Percentiles rank a stretch among this genome's conserved stretches.
phyloP scores from a whole-genome alignment of 1,140 invertebrate species.

The Andricus grossulariae region DNA sequence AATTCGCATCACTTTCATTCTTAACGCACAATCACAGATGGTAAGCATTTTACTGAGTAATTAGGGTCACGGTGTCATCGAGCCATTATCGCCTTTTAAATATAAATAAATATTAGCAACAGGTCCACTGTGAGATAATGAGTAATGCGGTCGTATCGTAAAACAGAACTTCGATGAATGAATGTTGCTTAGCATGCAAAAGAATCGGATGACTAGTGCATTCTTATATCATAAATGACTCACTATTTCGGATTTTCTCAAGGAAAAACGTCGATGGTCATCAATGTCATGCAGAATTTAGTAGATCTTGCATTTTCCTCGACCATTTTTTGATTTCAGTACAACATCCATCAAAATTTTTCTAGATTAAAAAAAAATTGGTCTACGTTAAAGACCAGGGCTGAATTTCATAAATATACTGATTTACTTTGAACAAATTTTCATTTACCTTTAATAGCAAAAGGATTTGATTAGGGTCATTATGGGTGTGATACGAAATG shows the following conservation, averaged over 20 bases:
- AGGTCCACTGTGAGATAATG: constrained; percentile 31
- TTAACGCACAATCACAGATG: not conserved
- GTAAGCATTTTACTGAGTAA: constrained; percentile 41
- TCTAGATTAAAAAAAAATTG: no score
- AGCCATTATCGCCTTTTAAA: constrained; percentile 41
- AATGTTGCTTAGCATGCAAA: constrained; percentile 38
- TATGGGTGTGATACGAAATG: no score
- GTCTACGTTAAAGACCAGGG: no score
- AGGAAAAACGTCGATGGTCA: constrained; percentile 5
- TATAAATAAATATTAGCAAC: constrained; percentile 7
- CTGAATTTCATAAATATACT: no score
- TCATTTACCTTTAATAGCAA: no score
- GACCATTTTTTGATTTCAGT: not conserved
- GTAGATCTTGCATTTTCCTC: not conserved
- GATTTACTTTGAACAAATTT: no score
- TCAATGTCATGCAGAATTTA: not conserved
- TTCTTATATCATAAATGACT: constrained; percentile 7
- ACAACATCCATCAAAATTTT: no score
- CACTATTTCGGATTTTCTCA: not conserved
- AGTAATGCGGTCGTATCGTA: constrained; percentile 16
- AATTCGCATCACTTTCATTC: constrained; percentile 18
- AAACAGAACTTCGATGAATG: constrained; percentile 17
- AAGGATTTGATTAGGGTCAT: no score
- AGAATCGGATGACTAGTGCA: constrained; percentile 23
- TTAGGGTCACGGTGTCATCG: constrained; percentile 57